Base-by-base conservation (phyloP, 2,888 invertebrate genomes). In the Phorcus lineatus region DNA sequence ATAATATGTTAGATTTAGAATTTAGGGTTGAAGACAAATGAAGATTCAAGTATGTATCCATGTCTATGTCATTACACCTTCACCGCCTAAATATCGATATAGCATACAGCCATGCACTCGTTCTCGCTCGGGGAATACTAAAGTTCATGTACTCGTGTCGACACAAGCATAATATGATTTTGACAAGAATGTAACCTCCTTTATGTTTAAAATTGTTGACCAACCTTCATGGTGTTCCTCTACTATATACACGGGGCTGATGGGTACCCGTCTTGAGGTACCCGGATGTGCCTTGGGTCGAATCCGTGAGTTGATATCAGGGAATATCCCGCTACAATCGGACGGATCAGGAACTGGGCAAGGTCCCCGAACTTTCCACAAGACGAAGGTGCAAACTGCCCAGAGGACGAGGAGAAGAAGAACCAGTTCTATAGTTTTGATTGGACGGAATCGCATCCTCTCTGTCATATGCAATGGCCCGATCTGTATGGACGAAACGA, bases 171-270 rank as follows among this genome's bases (percentile, higher is more conserved):
- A n/a, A n/a, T n/a, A n/a, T n/a, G n/a, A n/a, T n/a, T n/a, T n/a
- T n/a, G n/a, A n/a, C n/a, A n/a, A n/a, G n/a, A n/a, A n/a, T n/a
- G n/a, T n/a, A n/a, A n/a, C n/a, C 36, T 7, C 36, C 36, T 36
- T 36, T 36, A 36, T 36, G 7, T 4, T 7, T 57, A 24, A 24
- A 16, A 55, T n/a, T 24, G 24, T n/a, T 31, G 16, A 62, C 74
- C 13, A 78, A 87, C 87, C 87, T 83, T 86, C 87, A 62, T 87
- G 87, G 19, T 87, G 87, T 78, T 87, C 87, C 53, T 87, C 87
- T 9, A 87, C 84, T 11, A 87, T 74, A 55, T 84, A 86, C 1
- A 86, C 85, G 28, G 79, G 79, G 16, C 36, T 79, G 13, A 19
- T 28, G 28, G 57, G 24, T 11, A 16, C 16, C 52, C 17, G n/a